A percentile compares a stretch with the other conserved stretches of the same genome.
Conservation (phyloP, 2,113 vertebrate genomes). For the Hepsetus odoe region DNA sequence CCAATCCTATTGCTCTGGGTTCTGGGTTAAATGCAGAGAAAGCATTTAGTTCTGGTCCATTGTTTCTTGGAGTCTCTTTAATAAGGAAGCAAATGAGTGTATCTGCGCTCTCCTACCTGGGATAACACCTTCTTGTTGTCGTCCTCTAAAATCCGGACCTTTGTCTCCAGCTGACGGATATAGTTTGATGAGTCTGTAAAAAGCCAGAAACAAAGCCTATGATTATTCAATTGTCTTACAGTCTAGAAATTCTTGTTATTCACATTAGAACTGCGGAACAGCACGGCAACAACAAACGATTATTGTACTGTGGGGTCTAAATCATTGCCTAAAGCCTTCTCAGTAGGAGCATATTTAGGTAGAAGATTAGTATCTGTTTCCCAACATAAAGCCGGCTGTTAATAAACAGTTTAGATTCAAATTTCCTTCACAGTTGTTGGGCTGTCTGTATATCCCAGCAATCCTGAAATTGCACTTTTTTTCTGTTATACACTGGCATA, state of each 20-base stretch:
- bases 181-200: conserved; percentile 81
- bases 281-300: too few relatives aligned
- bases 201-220: conserved; percentile 31
- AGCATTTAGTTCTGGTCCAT: too few relatives aligned
- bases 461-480: conserved; percentile 52
- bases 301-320: too few relatives aligned
- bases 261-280: background rate
- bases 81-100: background rate
- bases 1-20: too few relatives aligned
- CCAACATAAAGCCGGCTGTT: conserved; percentile 13
- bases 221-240: background rate
- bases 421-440: too few relatives aligned
- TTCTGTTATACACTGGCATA: conserved; percentile 8
- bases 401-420: conserved; percentile 7
- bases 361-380: background rate
- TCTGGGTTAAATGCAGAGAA: too few relatives aligned
- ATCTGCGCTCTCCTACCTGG: conserved; percentile 73
- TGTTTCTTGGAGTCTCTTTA: too few relatives aligned
- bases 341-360: background rate
- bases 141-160: conserved; percentile 84
- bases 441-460: conserved; percentile 36
- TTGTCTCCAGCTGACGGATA: conserved; percentile 84
- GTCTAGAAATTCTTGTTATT: background rate
- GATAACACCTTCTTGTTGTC: conserved; percentile 80
- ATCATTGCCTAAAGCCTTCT: background rate